A percentile compares a stretch with the other conserved stretches of the same genome.
phyloP scores from a whole-genome alignment of 2,888 invertebrate species.

The Ptilodon capucinus region DNA sequence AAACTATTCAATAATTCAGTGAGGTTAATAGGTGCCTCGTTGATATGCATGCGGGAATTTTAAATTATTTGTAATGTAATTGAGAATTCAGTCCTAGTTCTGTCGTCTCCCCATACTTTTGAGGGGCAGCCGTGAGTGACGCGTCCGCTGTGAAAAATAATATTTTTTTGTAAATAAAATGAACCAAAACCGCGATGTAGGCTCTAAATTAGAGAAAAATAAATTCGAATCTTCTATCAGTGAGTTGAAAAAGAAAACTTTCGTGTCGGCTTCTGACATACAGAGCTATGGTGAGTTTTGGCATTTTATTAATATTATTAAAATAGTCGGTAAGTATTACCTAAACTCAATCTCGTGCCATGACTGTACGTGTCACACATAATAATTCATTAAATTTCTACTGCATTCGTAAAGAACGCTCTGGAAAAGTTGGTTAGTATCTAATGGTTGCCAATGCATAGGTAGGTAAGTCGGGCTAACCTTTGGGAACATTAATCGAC shows the following conservation, averaged over 20 bases:
- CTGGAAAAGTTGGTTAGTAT: too few relatives aligned
- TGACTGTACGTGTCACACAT: too few relatives aligned
- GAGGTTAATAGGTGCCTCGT: conserved; percentile 65
- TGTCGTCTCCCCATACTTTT: background rate
- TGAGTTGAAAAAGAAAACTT: conserved; percentile 69
- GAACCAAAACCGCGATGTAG: conserved; percentile 57
- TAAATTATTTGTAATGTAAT: background rate
- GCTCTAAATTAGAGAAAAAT: conserved; percentile 54
- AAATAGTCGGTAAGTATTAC: background rate
- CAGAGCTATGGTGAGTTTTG: conserved; percentile 62
- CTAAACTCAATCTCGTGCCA: too few relatives aligned
- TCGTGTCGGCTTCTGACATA: conserved; percentile 62
- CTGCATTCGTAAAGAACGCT: too few relatives aligned
- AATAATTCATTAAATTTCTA: too few relatives aligned
- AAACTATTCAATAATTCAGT: conserved; percentile 60
- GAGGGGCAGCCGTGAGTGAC: background rate
- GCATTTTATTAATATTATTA: background rate
- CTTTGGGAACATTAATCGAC: too few relatives aligned
- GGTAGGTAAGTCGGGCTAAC: too few relatives aligned
- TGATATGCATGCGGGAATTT: conserved; percentile 38
- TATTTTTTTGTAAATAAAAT: conserved; percentile 46
- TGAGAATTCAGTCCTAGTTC: background rate
- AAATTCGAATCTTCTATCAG: conserved; percentile 72
- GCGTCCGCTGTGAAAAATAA: background rate
- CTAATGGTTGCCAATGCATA: too few relatives aligned